Percentiles rank a stretch among this genome's conserved stretches.
These are phyloP conservation scores for Grapholita molesta DNA, from an alignment of 1,140 invertebrate genomes.

Conservation along the genomic window DNA sequence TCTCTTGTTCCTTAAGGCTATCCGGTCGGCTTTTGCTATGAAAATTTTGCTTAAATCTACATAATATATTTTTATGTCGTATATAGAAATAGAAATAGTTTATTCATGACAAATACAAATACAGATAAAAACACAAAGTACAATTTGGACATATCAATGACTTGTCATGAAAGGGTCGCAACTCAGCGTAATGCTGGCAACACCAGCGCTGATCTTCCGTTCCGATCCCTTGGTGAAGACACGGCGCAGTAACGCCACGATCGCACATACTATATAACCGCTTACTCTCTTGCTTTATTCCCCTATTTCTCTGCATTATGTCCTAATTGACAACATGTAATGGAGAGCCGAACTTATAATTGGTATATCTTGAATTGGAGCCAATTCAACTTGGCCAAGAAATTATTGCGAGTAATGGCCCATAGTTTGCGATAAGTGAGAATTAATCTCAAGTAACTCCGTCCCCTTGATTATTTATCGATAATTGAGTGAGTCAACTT, in stretches of 20 bases:
- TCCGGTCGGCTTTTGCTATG: too few relatives aligned
- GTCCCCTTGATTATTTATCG: not conserved
- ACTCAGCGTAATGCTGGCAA: too few relatives aligned
- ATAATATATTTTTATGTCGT: too few relatives aligned
- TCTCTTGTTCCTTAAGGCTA: too few relatives aligned
- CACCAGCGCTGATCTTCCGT: too few relatives aligned
- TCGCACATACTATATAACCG: not conserved
- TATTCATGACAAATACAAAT: too few relatives aligned
- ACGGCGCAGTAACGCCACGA: not conserved
- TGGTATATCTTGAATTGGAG: conserved; percentile 11
- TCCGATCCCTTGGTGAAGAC: too few relatives aligned
- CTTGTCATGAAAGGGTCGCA: too few relatives aligned
- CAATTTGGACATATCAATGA: too few relatives aligned
- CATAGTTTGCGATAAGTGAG: conserved; percentile 7
- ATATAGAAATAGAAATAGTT: too few relatives aligned
- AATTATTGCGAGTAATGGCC: conserved; percentile 9
- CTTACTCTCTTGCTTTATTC: not conserved
- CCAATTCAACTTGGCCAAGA: conserved; percentile 4
- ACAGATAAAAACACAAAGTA: too few relatives aligned
- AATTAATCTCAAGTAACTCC: not conserved
- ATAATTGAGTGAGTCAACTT: not conserved
- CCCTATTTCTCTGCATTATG: conserved; percentile 4
- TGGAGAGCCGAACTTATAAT: conserved; percentile 15
- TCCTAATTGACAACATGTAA: conserved; percentile 16
- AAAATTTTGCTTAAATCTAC: too few relatives aligned